Conservation (phyloP, 2,113 vertebrate genomes). For the Poeciliopsis turrubarensis region DNA sequence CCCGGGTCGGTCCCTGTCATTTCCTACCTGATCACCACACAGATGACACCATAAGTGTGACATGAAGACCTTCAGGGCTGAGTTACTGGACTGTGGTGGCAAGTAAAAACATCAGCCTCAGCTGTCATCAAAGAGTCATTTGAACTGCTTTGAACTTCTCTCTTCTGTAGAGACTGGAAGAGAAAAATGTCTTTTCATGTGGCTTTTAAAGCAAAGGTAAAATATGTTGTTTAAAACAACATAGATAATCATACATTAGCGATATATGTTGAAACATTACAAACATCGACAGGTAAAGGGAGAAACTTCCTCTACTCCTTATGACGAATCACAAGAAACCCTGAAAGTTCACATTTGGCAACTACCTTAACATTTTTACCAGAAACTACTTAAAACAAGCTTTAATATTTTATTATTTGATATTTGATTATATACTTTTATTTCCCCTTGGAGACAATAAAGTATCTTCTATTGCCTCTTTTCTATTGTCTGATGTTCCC, state of each 20-base stretch:
- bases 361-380: neutral
- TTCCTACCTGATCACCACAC: slow-evolving; percentile 10
- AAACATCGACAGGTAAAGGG: neutral
- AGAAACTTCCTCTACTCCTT: neutral
- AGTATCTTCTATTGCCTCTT: too few species aligned
- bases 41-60: slow-evolving; percentile 10
- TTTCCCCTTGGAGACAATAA: too few species aligned
- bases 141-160: neutral
- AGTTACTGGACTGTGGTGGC: slow-evolving; percentile 36
- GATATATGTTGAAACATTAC: neutral
- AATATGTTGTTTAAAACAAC: too few species aligned
- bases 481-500: too few species aligned
- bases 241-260: too few species aligned
- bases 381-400: neutral
- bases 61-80: slow-evolving; percentile 29
- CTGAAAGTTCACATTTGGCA: neutral
- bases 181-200: neutral
- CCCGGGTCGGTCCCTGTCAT: slow-evolving; percentile 8
- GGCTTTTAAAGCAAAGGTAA: neutral
- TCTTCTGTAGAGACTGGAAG: neutral
- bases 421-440: too few species aligned
- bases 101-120: slow-evolving; percentile 29
- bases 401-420: neutral
- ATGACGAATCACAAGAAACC: neutral
- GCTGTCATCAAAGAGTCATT: slow-evolving; percentile 22